Evolutionary conservation across 1,140 invertebrate species (phyloP).

Genomic region (Saxidomus purpurata): DNA sequence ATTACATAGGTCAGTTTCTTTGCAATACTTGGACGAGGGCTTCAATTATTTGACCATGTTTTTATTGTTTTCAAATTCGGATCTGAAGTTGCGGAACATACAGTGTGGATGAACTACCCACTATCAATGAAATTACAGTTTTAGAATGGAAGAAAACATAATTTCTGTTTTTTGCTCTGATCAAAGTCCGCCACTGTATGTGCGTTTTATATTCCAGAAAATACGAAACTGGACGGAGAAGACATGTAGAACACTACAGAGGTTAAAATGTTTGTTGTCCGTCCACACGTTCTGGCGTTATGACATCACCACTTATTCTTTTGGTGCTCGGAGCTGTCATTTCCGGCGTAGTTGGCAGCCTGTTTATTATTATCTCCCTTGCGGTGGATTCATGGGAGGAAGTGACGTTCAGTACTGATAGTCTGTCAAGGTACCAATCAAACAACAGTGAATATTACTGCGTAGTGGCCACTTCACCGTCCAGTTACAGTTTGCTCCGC

Average conservation of each 20-base stretch:
- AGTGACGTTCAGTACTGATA: conserved; percentile 23
- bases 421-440: conserved; percentile 4
- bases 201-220: too few species aligned
- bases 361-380: conserved; percentile 55
- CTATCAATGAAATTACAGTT: too few species aligned
- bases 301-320: conserved; percentile 59
- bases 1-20: too few species aligned
- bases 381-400: conserved; percentile 54
- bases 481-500: conserved; percentile 28
- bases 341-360: conserved; percentile 44
- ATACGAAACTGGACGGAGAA: not conserved
- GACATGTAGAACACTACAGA: not conserved
- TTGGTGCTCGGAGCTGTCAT: conserved; percentile 52
- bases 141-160: too few species aligned
- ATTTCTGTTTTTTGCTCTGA: too few species aligned
- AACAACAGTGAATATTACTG: conserved; percentile 42
- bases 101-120: too few species aligned
- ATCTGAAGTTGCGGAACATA: too few species aligned
- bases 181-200: too few species aligned
- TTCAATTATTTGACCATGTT: too few species aligned
- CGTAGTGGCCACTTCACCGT: conserved; percentile 23
- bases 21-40: too few species aligned
- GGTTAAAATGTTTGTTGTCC: not conserved
- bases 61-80: too few species aligned
- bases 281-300: not conserved